These are phyloP conservation scores for Phymatocera aterrima DNA, from an alignment of 2,888 invertebrate species.

Conservation along the genomic window DNA sequence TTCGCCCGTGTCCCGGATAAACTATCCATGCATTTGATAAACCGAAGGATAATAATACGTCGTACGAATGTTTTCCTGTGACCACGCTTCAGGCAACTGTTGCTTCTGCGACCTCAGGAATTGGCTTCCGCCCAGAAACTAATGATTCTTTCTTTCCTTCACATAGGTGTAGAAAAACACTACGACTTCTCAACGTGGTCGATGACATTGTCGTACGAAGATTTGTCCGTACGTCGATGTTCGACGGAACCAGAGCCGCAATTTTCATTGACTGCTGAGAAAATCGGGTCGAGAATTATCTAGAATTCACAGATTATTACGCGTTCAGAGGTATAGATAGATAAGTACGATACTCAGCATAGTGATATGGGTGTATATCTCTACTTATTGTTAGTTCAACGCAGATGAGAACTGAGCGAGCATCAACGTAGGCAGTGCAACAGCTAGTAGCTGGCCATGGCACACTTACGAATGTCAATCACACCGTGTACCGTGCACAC, in stretches of 20 bases:
- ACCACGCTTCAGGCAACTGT: neutral
- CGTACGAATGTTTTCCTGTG: neutral
- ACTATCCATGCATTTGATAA: no score
- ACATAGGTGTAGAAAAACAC: neutral
- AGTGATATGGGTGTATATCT: neutral
- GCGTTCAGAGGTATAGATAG: no score
- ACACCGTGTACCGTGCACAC: constrained; percentile 71
- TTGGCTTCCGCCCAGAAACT: neutral
- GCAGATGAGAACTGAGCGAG: constrained; percentile 59
- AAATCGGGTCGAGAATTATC: no score
- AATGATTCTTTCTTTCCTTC: neutral
- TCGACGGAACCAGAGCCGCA: no score
- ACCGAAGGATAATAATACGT: neutral
- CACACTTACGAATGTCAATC: constrained; percentile 75
- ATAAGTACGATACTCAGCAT: neutral
- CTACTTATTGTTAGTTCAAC: neutral
- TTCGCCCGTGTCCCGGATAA: no score
- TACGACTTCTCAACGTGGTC: neutral
- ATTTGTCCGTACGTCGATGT: no score
- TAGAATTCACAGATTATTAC: no score
- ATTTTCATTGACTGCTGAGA: no score
- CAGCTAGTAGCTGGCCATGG: constrained; percentile 74
- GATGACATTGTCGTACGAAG: neutral
- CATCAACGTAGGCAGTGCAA: constrained; percentile 63
- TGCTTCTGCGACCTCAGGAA: neutral